Evolutionary conservation across 2,113 vertebrate species (phyloP).

Genomic region (Ivindomyrus marchei): DNA sequence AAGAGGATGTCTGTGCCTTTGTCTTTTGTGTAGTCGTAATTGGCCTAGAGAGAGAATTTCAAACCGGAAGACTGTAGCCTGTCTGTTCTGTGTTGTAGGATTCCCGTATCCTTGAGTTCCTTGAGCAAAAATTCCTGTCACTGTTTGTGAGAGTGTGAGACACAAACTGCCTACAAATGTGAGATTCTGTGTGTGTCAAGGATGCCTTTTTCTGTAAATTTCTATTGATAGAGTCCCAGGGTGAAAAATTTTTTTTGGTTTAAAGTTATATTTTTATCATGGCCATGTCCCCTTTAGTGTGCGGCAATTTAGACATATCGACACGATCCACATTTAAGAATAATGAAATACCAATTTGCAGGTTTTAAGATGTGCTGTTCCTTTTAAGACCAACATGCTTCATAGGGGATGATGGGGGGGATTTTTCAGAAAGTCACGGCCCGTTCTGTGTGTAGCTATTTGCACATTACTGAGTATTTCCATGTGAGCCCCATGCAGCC

Average conservation of each 20-base stretch:
- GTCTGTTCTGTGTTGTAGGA: not conserved
- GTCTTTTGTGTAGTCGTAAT: not conserved
- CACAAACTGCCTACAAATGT: not conserved
- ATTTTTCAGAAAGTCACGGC: not conserved
- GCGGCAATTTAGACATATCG: not conserved
- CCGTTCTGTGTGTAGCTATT: not conserved
- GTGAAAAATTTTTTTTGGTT: not conserved
- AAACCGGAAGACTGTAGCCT: not conserved
- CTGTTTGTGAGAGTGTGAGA: not conserved
- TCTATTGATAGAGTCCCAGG: not conserved
- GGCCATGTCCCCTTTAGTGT: not conserved
- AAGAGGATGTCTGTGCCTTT: not conserved
- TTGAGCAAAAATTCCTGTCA: not conserved
- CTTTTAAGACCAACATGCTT: not conserved
- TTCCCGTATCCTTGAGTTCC: not conserved
- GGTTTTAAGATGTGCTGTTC: not conserved
- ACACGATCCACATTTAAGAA: not conserved
- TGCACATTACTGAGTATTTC: not conserved
- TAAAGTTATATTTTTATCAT: not conserved
- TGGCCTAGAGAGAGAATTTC: not conserved
- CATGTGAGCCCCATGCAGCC: not conserved
- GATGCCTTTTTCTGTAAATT: not conserved
- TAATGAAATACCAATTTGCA: not conserved
- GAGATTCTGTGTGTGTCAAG: not conserved
- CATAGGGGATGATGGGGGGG: not conserved